A percentile compares a stretch with the other conserved stretches of the same genome.
Conservation (phyloP, 2,888 invertebrate species). For the Ormyrus pomaceus region DNA sequence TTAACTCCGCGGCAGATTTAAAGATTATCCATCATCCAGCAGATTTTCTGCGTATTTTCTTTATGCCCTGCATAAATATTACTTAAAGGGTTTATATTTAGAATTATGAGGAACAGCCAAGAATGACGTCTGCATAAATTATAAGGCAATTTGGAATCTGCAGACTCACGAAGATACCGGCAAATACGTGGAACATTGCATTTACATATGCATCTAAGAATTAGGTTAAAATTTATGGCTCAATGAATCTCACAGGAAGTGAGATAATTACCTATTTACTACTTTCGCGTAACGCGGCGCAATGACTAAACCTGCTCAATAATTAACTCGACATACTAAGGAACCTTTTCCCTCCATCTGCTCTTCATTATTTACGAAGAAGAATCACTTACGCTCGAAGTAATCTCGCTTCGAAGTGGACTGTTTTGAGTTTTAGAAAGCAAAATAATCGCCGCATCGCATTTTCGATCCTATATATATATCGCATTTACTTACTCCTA, state of each 20-base stretch:
- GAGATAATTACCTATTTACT: slow-evolving; percentile 18
- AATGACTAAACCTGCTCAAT: neutral
- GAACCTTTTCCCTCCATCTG: neutral
- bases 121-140: slow-evolving; percentile 17
- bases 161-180: neutral
- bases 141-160: neutral
- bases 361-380: neutral
- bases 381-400: too few species aligned
- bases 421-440: too few species aligned
- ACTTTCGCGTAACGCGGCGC: neutral
- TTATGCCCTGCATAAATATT: too few species aligned
- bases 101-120: neutral
- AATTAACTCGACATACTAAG: neutral
- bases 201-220: slow-evolving; percentile 24
- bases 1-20: too few species aligned
- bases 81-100: neutral
- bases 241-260: slow-evolving; percentile 20
- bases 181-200: neutral
- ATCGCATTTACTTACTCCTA: too few species aligned
- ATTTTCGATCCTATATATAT: too few species aligned
- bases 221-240: slow-evolving; percentile 22
- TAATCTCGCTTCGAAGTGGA: too few species aligned
- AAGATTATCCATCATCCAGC: too few species aligned
- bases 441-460: too few species aligned
- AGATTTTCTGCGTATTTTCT: too few species aligned